Conservation (phyloP, 2,888 invertebrate genomes). For the Drosophila putrida region DNA sequence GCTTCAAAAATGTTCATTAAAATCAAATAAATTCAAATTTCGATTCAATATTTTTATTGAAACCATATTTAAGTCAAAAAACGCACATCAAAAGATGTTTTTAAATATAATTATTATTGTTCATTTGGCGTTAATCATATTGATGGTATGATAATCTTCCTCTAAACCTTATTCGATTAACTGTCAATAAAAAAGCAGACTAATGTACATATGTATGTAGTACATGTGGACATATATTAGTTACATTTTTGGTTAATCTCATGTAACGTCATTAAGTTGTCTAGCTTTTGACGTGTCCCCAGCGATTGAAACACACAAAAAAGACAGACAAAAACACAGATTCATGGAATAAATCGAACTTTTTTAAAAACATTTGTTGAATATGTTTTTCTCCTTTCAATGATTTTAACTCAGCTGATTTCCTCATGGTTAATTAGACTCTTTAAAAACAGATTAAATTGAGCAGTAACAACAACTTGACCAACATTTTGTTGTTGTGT, state of each 20-base stretch:
- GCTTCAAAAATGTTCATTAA: neutral
- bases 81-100: no score
- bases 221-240: constrained; percentile 2
- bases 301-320: no score
- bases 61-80: neutral
- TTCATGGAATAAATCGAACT: neutral
- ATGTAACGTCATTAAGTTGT: constrained; percentile 26
- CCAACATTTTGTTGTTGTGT: no score
- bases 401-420: no score
- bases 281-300: neutral
- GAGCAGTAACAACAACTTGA: no score
- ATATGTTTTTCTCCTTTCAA: no score
- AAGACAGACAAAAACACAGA: neutral
- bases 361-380: neutral
- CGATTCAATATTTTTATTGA: neutral
- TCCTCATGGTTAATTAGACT: no score
- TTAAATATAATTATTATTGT: constrained; percentile 1
- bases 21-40: neutral
- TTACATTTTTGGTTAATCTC: constrained; percentile 21
- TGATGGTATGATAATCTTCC: neutral
- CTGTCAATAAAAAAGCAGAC: neutral
- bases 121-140: constrained; percentile 5
- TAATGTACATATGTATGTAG: neutral
- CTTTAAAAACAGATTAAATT: no score
- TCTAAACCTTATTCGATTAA: constrained; percentile 4